Base-by-base conservation (phyloP, 2,888 invertebrate species). In the Micropterix aruncella region DNA sequence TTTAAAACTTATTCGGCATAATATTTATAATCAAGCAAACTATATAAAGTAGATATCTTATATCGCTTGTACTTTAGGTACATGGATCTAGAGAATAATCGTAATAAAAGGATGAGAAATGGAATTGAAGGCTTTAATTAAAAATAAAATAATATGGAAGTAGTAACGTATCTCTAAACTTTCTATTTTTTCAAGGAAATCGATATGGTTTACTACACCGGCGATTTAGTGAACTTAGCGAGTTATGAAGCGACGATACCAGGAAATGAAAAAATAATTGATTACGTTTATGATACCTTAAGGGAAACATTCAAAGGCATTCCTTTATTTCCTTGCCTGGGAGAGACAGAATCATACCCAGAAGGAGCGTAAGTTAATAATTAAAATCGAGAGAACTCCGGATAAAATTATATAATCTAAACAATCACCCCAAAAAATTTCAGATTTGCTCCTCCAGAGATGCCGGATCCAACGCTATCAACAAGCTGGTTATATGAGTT, bases 311-410 rank as follows among this genome's bases (percentile, higher is more conserved):
- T 91, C 51, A 77, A 71, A 1, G 60, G 74, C 38, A 75, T 73
- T n/a, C 69, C 73, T 0, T 72, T 89, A 1, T 77, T 75, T 56
- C 79, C 85, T 16, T 72, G 78, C 9, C 61, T 89, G 46, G 91
- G 90, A 18, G 91, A 92, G 60, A 91, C 92, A 52, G 91, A 91
- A 62, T 74, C 84, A 44, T 79, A 83, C 54, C 92, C 93, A 1
- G 65, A 84, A 4, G 88, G 92, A 64, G 75, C 80, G 91, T 92
- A 66, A 75, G 79, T n/a, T n/a, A n/a, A n/a, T n/a, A n/a, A n/a
- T n/a, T n/a, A n/a, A n/a, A n/a, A n/a, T n/a, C n/a, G n/a, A n/a
- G n/a, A n/a, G n/a, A n/a, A n/a, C n/a, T n/a, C n/a, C n/a, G n/a
- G n/a, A n/a, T n/a, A n/a, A n/a, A n/a, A n/a, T n/a, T n/a, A n/a